A percentile compares a stretch with the other conserved stretches of the same genome.
Evolutionary conservation across 1,140 invertebrate species (phyloP).

Genomic region (Drosophila chauvacae): DNA sequence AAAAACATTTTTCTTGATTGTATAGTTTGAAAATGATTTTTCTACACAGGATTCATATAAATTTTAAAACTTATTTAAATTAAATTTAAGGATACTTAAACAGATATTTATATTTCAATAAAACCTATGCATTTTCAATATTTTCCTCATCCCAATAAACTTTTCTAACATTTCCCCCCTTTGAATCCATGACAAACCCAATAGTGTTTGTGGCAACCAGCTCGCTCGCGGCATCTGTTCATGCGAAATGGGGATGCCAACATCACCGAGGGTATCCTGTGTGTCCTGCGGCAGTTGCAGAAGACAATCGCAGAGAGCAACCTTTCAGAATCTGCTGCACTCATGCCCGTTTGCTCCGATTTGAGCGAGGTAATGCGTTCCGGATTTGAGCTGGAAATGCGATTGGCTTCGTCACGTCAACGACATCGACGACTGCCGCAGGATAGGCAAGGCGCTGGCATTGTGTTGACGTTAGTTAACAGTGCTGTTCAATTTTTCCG

Average conservation of each 20-base stretch:
- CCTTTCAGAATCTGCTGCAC: slow-evolving; percentile 28
- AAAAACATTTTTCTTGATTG: background rate
- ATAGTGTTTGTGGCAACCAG: slow-evolving; percentile 8
- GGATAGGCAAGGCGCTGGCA: slow-evolving; percentile 44
- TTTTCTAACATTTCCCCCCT: background rate
- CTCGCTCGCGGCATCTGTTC: slow-evolving; percentile 7
- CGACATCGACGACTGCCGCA: slow-evolving; percentile 42
- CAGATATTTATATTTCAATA: background rate
- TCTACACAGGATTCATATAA: no score
- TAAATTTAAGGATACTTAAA: background rate
- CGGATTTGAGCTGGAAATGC: slow-evolving; percentile 49
- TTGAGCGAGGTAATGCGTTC: slow-evolving; percentile 39
- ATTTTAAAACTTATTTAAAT: no score
- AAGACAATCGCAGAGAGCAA: slow-evolving; percentile 4
- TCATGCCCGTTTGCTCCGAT: slow-evolving; percentile 18
- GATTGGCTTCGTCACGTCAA: slow-evolving; percentile 56
- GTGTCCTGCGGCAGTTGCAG: slow-evolving; percentile 37
- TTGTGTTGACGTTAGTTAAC: slow-evolving; percentile 71
- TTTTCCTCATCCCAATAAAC: background rate
- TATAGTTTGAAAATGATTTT: background rate
- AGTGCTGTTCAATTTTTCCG: slow-evolving; percentile 76
- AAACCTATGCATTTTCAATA: background rate
- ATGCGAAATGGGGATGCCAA: slow-evolving; percentile 33
- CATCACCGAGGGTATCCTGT: slow-evolving; percentile 32
- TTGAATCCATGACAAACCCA: slow-evolving; percentile 11